phyloP scores from a whole-genome alignment of 2,888 invertebrate species.

The Xestia sexstrigata region DNA sequence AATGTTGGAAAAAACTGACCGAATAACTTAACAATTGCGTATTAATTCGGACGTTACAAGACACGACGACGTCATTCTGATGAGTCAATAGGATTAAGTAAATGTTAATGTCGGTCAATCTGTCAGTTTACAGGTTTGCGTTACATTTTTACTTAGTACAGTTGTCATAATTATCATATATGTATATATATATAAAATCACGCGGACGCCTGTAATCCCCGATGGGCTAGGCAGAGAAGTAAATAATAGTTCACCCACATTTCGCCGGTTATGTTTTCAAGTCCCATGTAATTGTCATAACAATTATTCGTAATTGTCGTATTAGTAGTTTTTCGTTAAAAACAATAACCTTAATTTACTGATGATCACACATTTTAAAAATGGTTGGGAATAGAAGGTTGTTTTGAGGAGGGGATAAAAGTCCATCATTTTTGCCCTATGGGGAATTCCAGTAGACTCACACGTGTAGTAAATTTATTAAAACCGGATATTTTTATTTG shows the following conservation, averaged over 20 bases:
- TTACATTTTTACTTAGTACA: background rate
- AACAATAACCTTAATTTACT: too few species aligned
- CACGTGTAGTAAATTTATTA: background rate
- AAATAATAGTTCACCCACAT: too few species aligned
- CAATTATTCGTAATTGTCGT: too few species aligned
- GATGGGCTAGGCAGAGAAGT: too few species aligned
- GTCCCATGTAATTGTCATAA: too few species aligned
- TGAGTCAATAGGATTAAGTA: slow-evolving; percentile 1
- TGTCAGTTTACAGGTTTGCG: background rate
- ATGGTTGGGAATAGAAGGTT: background rate
- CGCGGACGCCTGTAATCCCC: too few species aligned
- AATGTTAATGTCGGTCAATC: background rate
- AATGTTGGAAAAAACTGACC: background rate
- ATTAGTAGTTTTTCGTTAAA: too few species aligned
- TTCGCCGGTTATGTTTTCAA: too few species aligned
- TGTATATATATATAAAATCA: too few species aligned
- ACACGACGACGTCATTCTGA: slow-evolving; percentile 3
- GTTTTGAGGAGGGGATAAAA: too few species aligned
- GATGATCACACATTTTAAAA: background rate
- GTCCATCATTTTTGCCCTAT: too few species aligned
- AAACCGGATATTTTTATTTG: background rate
- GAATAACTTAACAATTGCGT: background rate
- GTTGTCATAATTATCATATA: background rate
- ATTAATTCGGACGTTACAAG: slow-evolving; percentile 6
- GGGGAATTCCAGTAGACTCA: too few species aligned